phyloP scores from a whole-genome alignment of 2,888 invertebrate genomes.

The Cancer borealis region DNA sequence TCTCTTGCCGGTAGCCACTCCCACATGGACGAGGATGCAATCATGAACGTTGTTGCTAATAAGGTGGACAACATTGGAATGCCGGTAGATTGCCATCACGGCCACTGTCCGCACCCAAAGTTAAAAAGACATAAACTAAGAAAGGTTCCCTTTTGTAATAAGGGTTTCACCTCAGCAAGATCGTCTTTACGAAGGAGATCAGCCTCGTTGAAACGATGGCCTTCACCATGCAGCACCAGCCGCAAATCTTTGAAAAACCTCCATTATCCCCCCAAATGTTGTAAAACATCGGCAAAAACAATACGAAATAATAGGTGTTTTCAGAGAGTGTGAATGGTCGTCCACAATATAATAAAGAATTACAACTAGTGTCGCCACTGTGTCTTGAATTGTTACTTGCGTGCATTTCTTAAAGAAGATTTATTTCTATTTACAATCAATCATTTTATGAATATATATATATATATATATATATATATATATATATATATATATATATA shows the following conservation, averaged over 20 bases:
- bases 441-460: background rate
- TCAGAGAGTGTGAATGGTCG: background rate
- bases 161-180: background rate
- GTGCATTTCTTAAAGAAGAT: background rate
- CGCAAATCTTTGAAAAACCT: background rate
- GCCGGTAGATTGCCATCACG: background rate
- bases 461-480: background rate
- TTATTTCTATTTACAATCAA: background rate
- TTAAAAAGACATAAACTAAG: background rate
- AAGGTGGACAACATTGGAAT: background rate
- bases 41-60: background rate
- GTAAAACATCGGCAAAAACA: background rate
- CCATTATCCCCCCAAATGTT: background rate
- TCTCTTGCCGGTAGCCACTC: background rate
- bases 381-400: background rate
- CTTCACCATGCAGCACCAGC: background rate
- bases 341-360: background rate
- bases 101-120: background rate
- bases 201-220: no score
- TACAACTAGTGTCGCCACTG: background rate
- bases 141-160: background rate
- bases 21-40: constrained; percentile 2
- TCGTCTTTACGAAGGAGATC: background rate
- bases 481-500: background rate
- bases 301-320: background rate